These are phyloP conservation scores for Phyto melanocephala DNA, from an alignment of 2,888 invertebrate species.

Conservation along the genomic window DNA sequence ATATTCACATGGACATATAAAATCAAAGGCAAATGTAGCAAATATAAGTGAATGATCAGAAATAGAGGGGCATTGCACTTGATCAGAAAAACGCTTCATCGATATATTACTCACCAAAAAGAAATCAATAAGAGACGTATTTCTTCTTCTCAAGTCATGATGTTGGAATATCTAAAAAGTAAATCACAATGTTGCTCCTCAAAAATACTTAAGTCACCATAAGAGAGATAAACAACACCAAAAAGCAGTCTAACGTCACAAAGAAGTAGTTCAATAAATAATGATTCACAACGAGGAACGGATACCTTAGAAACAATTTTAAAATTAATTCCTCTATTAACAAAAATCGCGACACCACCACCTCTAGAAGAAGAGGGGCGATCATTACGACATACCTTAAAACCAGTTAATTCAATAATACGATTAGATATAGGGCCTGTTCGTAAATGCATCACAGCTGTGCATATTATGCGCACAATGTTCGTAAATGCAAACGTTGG, in stretches of 20 bases:
- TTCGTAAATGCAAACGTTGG: too few species aligned
- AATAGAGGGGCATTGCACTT: too few species aligned
- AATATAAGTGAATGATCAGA: not conserved
- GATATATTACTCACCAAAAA: not conserved
- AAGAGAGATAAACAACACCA: not conserved
- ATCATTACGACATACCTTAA: slow-evolving; percentile 14
- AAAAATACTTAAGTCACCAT: not conserved
- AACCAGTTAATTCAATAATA: not conserved
- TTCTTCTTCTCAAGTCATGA: not conserved
- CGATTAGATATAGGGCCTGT: not conserved
- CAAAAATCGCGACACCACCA: slow-evolving; percentile 6
- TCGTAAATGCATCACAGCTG: too few species aligned
- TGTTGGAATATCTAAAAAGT: too few species aligned
- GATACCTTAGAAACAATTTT: not conserved
- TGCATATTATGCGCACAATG: too few species aligned
- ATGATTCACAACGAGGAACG: too few species aligned
- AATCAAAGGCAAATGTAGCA: not conserved
- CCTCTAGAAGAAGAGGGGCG: not conserved
- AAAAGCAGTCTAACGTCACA: not conserved
- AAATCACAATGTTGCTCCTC: not conserved
- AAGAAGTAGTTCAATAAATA: not conserved
- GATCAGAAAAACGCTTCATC: not conserved
- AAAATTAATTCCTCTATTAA: not conserved
- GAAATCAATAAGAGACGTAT: not conserved
- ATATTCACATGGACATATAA: not conserved